These are phyloP conservation scores for Synergus laeviventris DNA, from an alignment of 2,888 invertebrate genomes.

Conservation along the genomic window DNA sequence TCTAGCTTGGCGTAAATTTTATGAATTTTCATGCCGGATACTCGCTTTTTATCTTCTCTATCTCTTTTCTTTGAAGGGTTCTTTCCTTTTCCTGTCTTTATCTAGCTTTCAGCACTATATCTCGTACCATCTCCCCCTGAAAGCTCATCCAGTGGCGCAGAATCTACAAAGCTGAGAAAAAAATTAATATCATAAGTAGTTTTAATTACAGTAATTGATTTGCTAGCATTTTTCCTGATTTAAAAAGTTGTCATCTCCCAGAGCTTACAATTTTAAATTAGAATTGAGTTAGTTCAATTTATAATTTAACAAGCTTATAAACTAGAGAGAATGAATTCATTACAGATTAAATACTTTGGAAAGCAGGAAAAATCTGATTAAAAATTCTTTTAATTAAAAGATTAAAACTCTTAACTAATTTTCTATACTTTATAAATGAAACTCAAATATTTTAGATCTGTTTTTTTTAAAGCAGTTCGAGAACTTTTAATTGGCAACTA, in stretches of 20 bases:
- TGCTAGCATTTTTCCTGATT: not conserved
- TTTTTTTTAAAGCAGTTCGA: not conserved
- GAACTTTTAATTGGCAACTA: not conserved
- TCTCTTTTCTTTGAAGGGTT: constrained; percentile 5
- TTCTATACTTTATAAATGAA: not conserved
- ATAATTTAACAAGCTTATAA: not conserved
- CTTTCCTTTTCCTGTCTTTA: constrained; percentile 1
- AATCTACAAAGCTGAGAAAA: not conserved
- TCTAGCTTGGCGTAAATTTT: constrained; percentile 48
- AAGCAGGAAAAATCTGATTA: not conserved
- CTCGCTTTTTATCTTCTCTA: constrained; percentile 23
- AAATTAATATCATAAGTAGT: constrained; percentile 22
- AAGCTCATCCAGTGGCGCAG: constrained; percentile 27
- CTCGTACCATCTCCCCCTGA: not conserved
- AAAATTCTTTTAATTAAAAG: not conserved
- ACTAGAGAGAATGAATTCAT: not conserved
- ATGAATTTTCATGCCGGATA: constrained; percentile 49
- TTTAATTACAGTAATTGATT: constrained; percentile 25
- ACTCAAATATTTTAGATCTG: not conserved
- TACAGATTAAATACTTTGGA: not conserved
- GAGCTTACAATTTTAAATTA: not conserved
- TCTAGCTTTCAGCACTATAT: constrained; percentile 1
- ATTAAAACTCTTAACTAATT: not conserved
- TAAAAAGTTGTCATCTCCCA: not conserved
- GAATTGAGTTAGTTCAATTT: not conserved